Evolutionary conservation across 2,888 invertebrate genomes (phyloP), one percentile per base, ranked within the genome.

Genomic region (Meloe dianella): DNA sequence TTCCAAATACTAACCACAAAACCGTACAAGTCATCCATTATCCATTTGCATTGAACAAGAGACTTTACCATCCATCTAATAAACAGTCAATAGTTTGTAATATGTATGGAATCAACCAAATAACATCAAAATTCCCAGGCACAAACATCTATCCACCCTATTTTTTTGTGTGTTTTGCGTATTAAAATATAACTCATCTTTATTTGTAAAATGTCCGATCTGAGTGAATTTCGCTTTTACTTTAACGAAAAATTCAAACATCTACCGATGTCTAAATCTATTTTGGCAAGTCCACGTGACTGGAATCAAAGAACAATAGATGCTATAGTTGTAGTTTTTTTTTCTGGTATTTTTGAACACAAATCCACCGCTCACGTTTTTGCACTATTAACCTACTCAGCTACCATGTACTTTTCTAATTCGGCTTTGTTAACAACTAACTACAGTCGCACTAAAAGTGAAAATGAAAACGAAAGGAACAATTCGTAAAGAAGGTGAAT

Each of bases 1-100:
- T 10, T 47, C 17, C 57, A 57, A 57, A 57, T 27, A 20, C 20
- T 20, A 58, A 32, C 58, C 58, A 30, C 58, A 32, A 58, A 27
- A 12, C 32, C 58, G 32, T 58, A 9, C 58, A 35, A 58, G 20
- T 58, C 58, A 58, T 29, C 35, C 29, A 24, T 58, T 29, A 58
- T 20, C 29, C 32, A 27, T 17, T n/a, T 6, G 17, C 32, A 58
- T 58, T 58, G n/a, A 30, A 20, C 12, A 12, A 4, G 17, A 22
- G 20, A 47, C 3, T 20, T 41, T 47, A 20, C 20, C 47, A 47
- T 47, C 9, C 6, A 22, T 20, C 47, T 8, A 47, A 20, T 47
- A 47, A 47, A 20, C 47, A 47, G 17, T 47, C n/a, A n/a, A n/a
- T n/a, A n/a, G n/a, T n/a, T n/a, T n/a, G n/a, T n/a, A 41, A 47